These are phyloP conservation scores for Drosophila asahinai DNA, from an alignment of 1,140 invertebrate species.

Conservation along the genomic window DNA sequence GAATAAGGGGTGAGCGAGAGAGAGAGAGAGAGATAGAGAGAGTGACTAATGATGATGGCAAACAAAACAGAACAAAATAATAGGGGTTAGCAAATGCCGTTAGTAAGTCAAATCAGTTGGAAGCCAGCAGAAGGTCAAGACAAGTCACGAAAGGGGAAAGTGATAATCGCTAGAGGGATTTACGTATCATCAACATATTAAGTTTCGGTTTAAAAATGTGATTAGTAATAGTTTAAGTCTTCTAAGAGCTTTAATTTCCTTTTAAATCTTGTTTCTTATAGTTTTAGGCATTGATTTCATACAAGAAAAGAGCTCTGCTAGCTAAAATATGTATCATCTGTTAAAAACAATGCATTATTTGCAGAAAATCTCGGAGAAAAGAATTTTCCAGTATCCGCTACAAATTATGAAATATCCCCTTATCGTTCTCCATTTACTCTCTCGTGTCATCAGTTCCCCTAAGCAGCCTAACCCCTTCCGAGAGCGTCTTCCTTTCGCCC, in stretches of 20 bases:
- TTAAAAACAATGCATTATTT: too few species aligned
- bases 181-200: too few species aligned
- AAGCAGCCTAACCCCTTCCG: not conserved
- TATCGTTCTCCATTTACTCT: not conserved
- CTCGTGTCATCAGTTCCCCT: not conserved
- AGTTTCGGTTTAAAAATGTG: too few species aligned
- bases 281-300: too few species aligned
- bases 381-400: not conserved
- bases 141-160: not conserved
- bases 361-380: not conserved
- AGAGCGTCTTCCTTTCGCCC: not conserved
- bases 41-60: conserved; percentile 48
- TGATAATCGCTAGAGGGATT: too few species aligned
- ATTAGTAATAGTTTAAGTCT: too few species aligned
- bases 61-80: conserved; percentile 41
- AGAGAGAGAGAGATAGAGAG: conserved; percentile 13
- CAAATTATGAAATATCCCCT: not conserved
- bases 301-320: too few species aligned
- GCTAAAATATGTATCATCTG: too few species aligned
- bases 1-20: not conserved
- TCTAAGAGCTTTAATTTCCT: too few species aligned
- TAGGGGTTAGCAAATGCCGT: conserved; percentile 32
- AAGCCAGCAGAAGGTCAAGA: not conserved
- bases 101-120: conserved; percentile 15
- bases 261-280: too few species aligned